These are phyloP conservation scores for Grammomys dolichurus DNA, from an alignment of 2,113 vertebrate genomes.

Conservation along the genomic window DNA sequence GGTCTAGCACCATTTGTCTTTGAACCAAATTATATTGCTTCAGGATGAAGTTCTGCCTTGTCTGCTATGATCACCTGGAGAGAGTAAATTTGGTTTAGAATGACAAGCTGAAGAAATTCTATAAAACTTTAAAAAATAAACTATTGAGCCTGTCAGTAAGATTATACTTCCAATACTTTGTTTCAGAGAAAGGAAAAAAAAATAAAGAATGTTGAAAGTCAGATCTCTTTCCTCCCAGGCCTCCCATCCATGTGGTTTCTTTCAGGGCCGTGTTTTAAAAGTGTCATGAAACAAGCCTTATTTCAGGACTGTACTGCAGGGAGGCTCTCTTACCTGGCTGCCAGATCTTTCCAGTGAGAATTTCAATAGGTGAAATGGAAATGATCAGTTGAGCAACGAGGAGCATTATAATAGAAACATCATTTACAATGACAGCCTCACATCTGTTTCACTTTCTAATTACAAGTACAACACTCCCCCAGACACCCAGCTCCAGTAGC, in stretches of 20 bases:
- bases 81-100: slow-evolving; percentile 36
- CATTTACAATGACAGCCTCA: slow-evolving; percentile 65
- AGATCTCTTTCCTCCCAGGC: slow-evolving; percentile 11
- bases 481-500: slow-evolving; percentile 48
- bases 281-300: background rate
- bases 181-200: background rate
- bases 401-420: slow-evolving; percentile 62
- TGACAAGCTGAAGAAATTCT: slow-evolving; percentile 43
- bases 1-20: background rate
- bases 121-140: background rate
- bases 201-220: background rate
- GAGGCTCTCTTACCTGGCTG: slow-evolving; percentile 45
- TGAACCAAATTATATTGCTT: background rate
- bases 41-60: background rate
- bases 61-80: slow-evolving; percentile 15
- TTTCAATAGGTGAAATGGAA: slow-evolving; percentile 62
- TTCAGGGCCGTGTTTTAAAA: slow-evolving; percentile 10
- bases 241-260: background rate
- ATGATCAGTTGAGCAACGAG: slow-evolving; percentile 61
- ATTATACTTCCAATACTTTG: background rate
- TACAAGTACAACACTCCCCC: slow-evolving; percentile 67
- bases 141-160: background rate
- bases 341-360: slow-evolving; percentile 40
- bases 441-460: slow-evolving; percentile 79
- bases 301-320: background rate